Conservation (phyloP, 2,888 invertebrate species). For the Crematogaster levior region DNA sequence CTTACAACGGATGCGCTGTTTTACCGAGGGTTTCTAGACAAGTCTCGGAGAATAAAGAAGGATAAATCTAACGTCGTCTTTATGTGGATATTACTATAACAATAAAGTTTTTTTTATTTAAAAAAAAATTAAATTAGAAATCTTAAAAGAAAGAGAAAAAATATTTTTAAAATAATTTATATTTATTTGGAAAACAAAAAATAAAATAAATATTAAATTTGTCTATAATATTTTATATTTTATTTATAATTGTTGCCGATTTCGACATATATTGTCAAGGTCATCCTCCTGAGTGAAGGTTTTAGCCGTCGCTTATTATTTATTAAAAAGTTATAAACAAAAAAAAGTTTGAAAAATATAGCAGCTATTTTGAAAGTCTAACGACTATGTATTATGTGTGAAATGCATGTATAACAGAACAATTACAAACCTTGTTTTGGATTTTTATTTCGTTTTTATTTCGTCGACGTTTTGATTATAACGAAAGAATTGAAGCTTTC, state of each 20-base stretch:
- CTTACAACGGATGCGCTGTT: constrained; percentile 53
- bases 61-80: background rate
- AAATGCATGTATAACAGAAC: too few species aligned
- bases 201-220: background rate
- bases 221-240: background rate
- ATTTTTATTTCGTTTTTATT: too few species aligned
- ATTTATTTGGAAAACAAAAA: background rate
- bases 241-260: constrained; percentile 8
- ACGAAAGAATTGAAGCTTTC: too few species aligned
- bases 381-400: too few species aligned
- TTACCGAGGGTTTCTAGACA: constrained; percentile 68
- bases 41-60: constrained; percentile 21
- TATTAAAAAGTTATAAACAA: too few species aligned
- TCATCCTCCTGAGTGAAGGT: too few species aligned
- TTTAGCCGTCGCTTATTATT: too few species aligned
- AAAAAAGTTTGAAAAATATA: too few species aligned
- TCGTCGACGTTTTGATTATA: too few species aligned
- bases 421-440: too few species aligned
- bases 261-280: too few species aligned
- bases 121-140: background rate
- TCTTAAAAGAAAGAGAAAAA: background rate
- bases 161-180: background rate
- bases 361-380: too few species aligned
- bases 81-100: background rate
- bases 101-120: background rate